Percentiles rank a stretch among this genome's conserved stretches.
Evolutionary conservation across 2,113 vertebrate species (phyloP).

Genomic region (Engystomops pustulosus): DNA sequence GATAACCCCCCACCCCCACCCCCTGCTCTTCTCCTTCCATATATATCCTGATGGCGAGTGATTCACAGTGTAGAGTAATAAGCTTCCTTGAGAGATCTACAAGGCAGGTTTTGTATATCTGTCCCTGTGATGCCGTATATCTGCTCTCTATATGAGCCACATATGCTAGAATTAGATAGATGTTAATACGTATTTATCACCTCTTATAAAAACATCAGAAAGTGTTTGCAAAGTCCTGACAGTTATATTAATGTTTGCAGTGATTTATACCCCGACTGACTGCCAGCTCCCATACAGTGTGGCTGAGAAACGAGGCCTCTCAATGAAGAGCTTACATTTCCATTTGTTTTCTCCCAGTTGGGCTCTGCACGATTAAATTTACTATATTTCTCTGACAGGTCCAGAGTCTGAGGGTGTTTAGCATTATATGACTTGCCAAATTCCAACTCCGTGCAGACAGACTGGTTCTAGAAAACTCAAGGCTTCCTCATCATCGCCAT

Average conservation of each 20-base stretch:
- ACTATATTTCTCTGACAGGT: conserved; percentile 57
- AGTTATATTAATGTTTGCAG: conserved; percentile 50
- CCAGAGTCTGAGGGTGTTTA: conserved; percentile 14
- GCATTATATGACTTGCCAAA: conserved; percentile 28
- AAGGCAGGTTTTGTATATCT: background rate
- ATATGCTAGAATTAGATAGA: conserved; percentile 36
- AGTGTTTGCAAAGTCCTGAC: conserved; percentile 49
- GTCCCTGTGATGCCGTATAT: conserved; percentile 35
- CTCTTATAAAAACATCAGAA: conserved; percentile 58
- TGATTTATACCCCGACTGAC: conserved; percentile 51
- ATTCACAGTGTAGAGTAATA: background rate
- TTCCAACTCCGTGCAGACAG: background rate
- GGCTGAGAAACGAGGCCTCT: conserved; percentile 46
- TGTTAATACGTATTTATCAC: conserved; percentile 57
- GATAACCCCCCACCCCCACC: too few relatives aligned
- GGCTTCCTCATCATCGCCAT: background rate
- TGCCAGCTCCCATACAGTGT: conserved; percentile 50
- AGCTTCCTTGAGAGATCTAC: background rate
- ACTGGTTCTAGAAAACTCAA: background rate
- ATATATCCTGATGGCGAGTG: background rate
- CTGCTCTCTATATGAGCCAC: background rate
- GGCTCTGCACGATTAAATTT: conserved; percentile 49
- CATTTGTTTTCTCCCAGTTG: conserved; percentile 58
- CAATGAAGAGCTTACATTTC: conserved; percentile 52
- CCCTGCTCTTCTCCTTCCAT: background rate